A percentile compares a stretch with the other conserved stretches of the same genome.
These are phyloP conservation scores for Rutpela maculata DNA, from an alignment of 2,888 invertebrate species.

Conservation along the genomic window DNA sequence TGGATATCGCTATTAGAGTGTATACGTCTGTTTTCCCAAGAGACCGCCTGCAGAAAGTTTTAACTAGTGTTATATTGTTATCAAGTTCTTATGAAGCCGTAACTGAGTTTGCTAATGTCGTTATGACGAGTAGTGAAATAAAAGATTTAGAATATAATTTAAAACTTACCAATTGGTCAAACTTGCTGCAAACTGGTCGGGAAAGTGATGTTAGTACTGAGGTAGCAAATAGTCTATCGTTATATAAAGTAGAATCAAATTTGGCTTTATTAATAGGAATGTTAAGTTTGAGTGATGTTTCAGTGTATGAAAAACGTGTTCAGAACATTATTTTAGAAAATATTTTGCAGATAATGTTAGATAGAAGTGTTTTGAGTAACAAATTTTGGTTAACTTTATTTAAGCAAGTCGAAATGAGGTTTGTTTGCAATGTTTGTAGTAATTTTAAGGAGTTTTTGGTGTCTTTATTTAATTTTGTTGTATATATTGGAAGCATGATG, in stretches of 20 bases:
- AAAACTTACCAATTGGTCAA: conserved; percentile 64
- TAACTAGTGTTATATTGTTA: conserved; percentile 66
- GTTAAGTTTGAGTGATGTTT: conserved; percentile 58
- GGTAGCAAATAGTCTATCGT: conserved; percentile 65
- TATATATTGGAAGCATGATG: conserved; percentile 74
- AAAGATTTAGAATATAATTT: conserved; percentile 63
- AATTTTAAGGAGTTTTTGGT: conserved; percentile 70
- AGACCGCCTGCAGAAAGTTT: conserved; percentile 71
- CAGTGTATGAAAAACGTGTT: conserved; percentile 55
- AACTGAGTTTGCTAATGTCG: conserved; percentile 61
- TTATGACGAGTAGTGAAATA: conserved; percentile 45
- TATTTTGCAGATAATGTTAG: conserved; percentile 68
- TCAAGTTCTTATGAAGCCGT: conserved; percentile 65
- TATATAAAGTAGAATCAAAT: conserved; percentile 69
- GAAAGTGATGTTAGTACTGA: conserved; percentile 61
- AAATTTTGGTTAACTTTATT: conserved; percentile 71
- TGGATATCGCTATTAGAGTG: conserved; percentile 73
- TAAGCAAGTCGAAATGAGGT: conserved; percentile 64
- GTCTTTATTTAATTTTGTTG: conserved; percentile 73
- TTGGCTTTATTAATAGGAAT: conserved; percentile 66
- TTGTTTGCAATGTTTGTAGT: conserved; percentile 68
- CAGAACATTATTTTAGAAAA: conserved; percentile 64
- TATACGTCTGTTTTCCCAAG: conserved; percentile 72
- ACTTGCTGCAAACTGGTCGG: conserved; percentile 65
- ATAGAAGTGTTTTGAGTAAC: conserved; percentile 67